phyloP scores from a whole-genome alignment of 2,113 vertebrate genomes.

The Regulus satrapa region DNA sequence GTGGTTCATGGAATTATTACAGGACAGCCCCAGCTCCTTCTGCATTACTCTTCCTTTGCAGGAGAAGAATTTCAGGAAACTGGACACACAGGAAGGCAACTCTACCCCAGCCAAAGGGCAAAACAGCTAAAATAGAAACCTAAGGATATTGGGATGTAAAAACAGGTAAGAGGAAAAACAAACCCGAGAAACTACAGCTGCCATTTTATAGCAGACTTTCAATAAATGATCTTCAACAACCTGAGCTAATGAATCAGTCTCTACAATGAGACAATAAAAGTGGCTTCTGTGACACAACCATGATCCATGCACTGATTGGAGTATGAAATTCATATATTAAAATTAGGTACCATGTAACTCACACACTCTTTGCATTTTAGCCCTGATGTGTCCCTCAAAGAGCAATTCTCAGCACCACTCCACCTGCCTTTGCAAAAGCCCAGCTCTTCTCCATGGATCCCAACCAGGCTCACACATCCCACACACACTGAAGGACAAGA shows the following conservation, averaged over 20 bases:
- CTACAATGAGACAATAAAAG: background rate
- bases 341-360: background rate
- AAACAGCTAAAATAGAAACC: background rate
- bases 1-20: constrained; percentile 42
- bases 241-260: background rate
- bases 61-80: background rate
- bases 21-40: background rate
- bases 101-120: background rate
- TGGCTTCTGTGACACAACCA: background rate
- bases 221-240: background rate
- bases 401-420: background rate
- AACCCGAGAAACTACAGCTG: background rate
- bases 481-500: background rate
- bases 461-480: background rate
- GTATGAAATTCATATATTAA: background rate
- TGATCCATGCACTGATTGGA: background rate
- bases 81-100: background rate
- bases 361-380: background rate
- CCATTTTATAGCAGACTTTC: background rate
- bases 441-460: background rate
- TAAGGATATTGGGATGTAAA: background rate
- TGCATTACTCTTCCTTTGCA: background rate
- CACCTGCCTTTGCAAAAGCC: background rate
- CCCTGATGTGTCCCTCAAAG: background rate
- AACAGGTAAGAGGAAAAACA: background rate